Conservation (phyloP, 2,888 invertebrate genomes). For the Papilio elwesi region DNA sequence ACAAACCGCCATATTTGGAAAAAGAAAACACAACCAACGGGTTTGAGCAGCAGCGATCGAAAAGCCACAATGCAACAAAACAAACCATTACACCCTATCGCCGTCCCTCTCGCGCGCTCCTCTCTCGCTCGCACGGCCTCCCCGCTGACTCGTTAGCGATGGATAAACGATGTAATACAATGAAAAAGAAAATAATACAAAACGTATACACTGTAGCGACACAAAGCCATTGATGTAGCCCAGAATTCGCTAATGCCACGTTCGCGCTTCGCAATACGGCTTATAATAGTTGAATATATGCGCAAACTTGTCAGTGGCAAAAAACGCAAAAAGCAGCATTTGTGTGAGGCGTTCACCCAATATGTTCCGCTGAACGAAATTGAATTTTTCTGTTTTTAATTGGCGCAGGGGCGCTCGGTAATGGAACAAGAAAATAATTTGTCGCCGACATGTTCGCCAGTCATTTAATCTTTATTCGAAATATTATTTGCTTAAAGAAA, state of each 20-base stretch:
- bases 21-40: slow-evolving; percentile 50
- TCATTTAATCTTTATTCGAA: slow-evolving; percentile 36
- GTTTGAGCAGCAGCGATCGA: slow-evolving; percentile 53
- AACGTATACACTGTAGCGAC: slow-evolving; percentile 65
- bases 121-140: slow-evolving; percentile 59
- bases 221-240: slow-evolving; percentile 44
- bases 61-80: slow-evolving; percentile 67
- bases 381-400: slow-evolving; percentile 80
- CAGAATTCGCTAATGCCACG: slow-evolving; percentile 35
- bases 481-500: slow-evolving; percentile 28
- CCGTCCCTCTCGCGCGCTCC: slow-evolving; percentile 51
- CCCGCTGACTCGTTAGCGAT: slow-evolving; percentile 77
- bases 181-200: slow-evolving; percentile 76
- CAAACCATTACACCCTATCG: slow-evolving; percentile 58
- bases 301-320: slow-evolving; percentile 43
- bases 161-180: slow-evolving; percentile 78
- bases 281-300: slow-evolving; percentile 42
- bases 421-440: slow-evolving; percentile 40
- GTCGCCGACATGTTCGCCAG: slow-evolving; percentile 32
- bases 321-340: slow-evolving; percentile 68
- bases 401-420: slow-evolving; percentile 56
- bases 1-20: slow-evolving; percentile 48
- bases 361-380: slow-evolving; percentile 73
- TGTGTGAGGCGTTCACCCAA: slow-evolving; percentile 80
- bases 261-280: slow-evolving; percentile 43